Percentiles rank a stretch among this genome's conserved stretches.
These are phyloP conservation scores for Hypena proboscidalis DNA, from an alignment of 2,888 invertebrate genomes.

Conservation along the genomic window DNA sequence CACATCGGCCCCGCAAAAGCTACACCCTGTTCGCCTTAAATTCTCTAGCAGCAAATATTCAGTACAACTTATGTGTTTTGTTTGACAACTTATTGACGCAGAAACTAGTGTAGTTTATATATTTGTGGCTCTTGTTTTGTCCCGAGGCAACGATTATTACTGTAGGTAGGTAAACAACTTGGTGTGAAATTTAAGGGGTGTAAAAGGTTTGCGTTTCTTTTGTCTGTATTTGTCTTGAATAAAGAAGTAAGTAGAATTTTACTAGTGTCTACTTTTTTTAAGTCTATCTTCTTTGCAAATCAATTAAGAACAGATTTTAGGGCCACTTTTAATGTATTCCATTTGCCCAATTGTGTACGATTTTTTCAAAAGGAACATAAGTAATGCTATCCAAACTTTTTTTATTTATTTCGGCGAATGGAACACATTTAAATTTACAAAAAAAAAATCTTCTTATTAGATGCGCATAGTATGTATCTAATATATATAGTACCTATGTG, in stretches of 20 bases:
- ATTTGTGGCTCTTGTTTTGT: slow-evolving; percentile 48
- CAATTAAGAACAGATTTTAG: too few species aligned
- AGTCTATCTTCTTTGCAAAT: too few species aligned
- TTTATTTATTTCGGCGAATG: too few species aligned
- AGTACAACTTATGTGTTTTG: slow-evolving; percentile 69
- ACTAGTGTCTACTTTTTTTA: too few species aligned
- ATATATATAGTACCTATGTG: too few species aligned
- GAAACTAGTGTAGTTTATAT: slow-evolving; percentile 52
- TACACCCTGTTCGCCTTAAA: slow-evolving; percentile 39
- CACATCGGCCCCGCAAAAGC: slow-evolving; percentile 32
- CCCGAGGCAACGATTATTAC: slow-evolving; percentile 38
- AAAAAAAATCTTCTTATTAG: too few species aligned
- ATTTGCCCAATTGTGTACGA: too few species aligned
- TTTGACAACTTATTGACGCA: slow-evolving; percentile 66
- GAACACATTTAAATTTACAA: too few species aligned
- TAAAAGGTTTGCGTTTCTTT: slow-evolving; percentile 18
- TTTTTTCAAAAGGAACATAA: too few species aligned
- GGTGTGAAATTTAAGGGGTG: slow-evolving; percentile 20
- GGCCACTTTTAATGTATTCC: too few species aligned
- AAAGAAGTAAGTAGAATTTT: not conserved
- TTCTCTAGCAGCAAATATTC: slow-evolving; percentile 49
- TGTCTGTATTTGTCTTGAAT: not conserved
- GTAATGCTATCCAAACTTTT: too few species aligned
- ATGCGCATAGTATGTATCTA: too few species aligned
- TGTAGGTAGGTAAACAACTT: slow-evolving; percentile 38